A percentile compares a stretch with the other conserved stretches of the same genome.
Evolutionary conservation across 2,888 invertebrate genomes (phyloP).

Genomic region (Apodemia mormo): DNA sequence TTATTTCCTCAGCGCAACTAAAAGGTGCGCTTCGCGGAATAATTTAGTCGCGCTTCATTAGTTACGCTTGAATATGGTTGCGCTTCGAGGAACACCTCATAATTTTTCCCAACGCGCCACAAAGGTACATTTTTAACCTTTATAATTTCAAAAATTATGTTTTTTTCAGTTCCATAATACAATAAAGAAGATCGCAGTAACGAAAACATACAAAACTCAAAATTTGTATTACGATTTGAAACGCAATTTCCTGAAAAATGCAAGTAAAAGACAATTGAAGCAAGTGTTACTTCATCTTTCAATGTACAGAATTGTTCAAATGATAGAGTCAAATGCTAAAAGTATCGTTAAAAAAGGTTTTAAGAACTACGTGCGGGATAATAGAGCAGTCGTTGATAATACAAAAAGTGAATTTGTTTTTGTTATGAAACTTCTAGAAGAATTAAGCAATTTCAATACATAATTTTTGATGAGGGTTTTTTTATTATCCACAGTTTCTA

Average conservation of each 20-base stretch:
- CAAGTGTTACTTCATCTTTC: constrained; percentile 54
- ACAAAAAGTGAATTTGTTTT: constrained; percentile 49
- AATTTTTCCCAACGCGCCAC: too few relatives aligned
- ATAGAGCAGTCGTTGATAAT: constrained; percentile 43
- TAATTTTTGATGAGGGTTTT: too few relatives aligned
- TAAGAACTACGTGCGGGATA: constrained; percentile 41
- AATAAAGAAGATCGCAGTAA: constrained; percentile 51
- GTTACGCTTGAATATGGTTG: too few relatives aligned
- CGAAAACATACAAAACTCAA: constrained; percentile 53
- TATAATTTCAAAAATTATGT: too few relatives aligned
- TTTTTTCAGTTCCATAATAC: constrained; percentile 60
- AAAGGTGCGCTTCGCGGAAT: too few relatives aligned
- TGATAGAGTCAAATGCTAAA: constrained; percentile 50
- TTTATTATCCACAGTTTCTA: too few relatives aligned
- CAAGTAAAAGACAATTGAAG: constrained; percentile 42
- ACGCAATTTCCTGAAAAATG: constrained; percentile 46
- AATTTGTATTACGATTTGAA: constrained; percentile 57
- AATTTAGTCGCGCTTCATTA: too few relatives aligned
- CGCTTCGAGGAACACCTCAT: too few relatives aligned
- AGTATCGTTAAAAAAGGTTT: constrained; percentile 48
- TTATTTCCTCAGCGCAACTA: too few relatives aligned
- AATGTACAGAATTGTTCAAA: constrained; percentile 46
- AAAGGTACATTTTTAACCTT: too few relatives aligned
- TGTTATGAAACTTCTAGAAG: constrained; percentile 47
- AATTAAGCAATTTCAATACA: constrained; percentile 27